Evolutionary conservation across 2,797 vertebrate genomes (phyloP).

Genomic region (Amblyraja radiata): DNA sequence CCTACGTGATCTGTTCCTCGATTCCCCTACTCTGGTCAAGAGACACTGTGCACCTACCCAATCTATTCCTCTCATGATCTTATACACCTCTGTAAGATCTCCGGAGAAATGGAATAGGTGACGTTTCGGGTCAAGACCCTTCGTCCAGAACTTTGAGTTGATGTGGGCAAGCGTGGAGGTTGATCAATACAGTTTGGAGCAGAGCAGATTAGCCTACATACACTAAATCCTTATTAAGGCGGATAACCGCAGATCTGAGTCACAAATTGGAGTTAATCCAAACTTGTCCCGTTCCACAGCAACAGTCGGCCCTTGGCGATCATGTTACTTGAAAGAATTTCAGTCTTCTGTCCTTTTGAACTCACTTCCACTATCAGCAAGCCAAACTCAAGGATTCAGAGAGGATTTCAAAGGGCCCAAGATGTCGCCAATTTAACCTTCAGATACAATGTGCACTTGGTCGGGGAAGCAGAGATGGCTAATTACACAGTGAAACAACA

Average conservation of each 20-base stretch:
- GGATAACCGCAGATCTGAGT: background rate
- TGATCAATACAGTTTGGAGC: background rate
- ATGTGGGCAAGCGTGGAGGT: too few species aligned
- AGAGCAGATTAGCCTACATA: conserved; percentile 11
- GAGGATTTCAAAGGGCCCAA: background rate
- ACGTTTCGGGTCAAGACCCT: too few species aligned
- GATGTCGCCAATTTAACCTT: background rate
- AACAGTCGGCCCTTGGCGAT: background rate
- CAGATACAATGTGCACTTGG: background rate
- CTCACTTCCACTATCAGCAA: background rate
- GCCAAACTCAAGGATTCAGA: background rate
- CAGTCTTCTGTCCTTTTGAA: background rate
- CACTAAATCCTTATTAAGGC: conserved; percentile 23
- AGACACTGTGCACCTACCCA: too few species aligned
- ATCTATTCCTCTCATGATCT: too few species aligned
- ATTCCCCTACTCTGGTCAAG: too few species aligned
- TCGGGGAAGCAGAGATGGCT: background rate
- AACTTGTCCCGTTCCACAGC: background rate
- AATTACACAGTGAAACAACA: background rate
- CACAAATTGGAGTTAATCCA: conserved; percentile 33
- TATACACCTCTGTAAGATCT: too few species aligned
- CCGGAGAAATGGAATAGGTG: too few species aligned
- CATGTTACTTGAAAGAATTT: background rate
- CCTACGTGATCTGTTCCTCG: too few species aligned
- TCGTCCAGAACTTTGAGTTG: background rate